Conservation (phyloP, 2,888 invertebrate species). For the Lasioglossum lativentre region DNA sequence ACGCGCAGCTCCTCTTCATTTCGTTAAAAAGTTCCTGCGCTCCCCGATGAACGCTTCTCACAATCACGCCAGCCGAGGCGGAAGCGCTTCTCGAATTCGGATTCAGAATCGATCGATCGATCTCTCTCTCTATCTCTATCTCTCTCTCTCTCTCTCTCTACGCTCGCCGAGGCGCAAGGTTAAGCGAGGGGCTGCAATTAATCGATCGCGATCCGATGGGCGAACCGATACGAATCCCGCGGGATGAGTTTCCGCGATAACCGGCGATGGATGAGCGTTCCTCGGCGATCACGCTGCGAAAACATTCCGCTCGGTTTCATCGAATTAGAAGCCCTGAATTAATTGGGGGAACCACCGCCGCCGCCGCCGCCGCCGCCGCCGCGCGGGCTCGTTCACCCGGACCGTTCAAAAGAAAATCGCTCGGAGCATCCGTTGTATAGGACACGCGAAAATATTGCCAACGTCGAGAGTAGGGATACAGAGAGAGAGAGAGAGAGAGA, state of each 20-base stretch:
- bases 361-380: background rate
- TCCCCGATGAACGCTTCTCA: background rate
- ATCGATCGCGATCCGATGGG: conserved; percentile 29
- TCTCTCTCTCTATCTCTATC: background rate
- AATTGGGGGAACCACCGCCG: conserved; percentile 16
- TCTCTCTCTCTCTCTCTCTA: background rate
- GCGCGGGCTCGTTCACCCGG: background rate
- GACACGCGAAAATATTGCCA: conserved; percentile 35
- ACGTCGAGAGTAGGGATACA: background rate
- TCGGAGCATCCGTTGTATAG: conserved; percentile 8
- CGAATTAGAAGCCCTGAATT: conserved; percentile 19
- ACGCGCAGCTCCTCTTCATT: background rate
- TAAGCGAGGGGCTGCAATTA: conserved; percentile 28
- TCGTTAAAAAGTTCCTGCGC: background rate
- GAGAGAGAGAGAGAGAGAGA: background rate
- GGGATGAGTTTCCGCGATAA: conserved; percentile 28
- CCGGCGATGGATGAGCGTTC: conserved; percentile 18
- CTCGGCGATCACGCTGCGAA: background rate
- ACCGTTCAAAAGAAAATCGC: background rate
- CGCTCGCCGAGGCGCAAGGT: conserved; percentile 3
- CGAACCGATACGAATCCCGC: conserved; percentile 32
- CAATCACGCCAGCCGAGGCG: background rate
- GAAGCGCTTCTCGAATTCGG: background rate
- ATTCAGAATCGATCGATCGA: background rate
- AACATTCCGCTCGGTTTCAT: conserved; percentile 1